Evolutionary conservation across 2,113 vertebrate genomes (phyloP), one percentile per base, ranked within the genome.

Genomic region (Erinaceus europaeus): DNA sequence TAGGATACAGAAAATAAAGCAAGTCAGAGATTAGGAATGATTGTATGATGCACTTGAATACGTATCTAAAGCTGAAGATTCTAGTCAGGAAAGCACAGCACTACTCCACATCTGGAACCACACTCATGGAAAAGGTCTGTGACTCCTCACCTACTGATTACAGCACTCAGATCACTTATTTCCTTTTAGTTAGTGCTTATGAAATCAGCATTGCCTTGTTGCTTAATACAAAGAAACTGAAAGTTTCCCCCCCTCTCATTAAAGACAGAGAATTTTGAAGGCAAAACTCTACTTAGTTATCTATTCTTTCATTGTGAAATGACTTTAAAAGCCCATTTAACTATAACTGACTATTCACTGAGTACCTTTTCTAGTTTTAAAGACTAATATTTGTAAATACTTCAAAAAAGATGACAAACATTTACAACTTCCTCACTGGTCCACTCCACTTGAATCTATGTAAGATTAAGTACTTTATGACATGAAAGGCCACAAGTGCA

Each of bases 291-390:
- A 27, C 29, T 57, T 27, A 57, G 55, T 27, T 57, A 29, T 11
- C 25, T 6, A 10, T 27, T 57, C 55, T 27, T 57, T 57, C 55
- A 21, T 57, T 27, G 29, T 27, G 25, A 80, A 84, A 72, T 61
- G 10, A 71, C 29, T 91, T 91, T 68, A 71, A 83, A 80, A 74
- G 42, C 8, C 32, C 52, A 62, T 44, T 88, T 78, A 76, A 72
- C 17, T 92, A n/a, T 55, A 61, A 61, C 4, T 40, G 10, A 62
- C 23, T 44, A 18, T 32, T 50, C 25, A 61, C 29, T 61, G 13
- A 69, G 53, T 50, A 40, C 17, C 23, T 62, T 62, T 73, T 72
- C 44, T 68, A 55, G 46, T 61, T 85, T 88, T 83, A 77, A 61
- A 68, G 61, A 75, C 50, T 62, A 76, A 57, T 73, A 67, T 34